phyloP scores from a whole-genome alignment of 2,113 vertebrate species.

The Pelmatolapia mariae region DNA sequence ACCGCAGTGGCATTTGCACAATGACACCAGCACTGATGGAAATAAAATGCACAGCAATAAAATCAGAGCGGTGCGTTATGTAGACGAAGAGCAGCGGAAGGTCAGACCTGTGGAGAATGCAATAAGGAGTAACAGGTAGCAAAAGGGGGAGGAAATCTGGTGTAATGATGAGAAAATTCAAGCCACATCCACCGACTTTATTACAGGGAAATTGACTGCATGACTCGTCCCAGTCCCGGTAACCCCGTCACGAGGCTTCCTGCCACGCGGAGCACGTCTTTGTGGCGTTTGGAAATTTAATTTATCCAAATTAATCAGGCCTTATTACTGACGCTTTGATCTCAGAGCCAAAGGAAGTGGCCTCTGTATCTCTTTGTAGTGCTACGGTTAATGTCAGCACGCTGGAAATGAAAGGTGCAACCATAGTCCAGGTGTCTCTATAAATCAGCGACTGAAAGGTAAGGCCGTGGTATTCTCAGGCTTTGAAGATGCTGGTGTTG shows the following conservation, averaged over 20 bases:
- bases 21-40: neutral
- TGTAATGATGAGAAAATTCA: conserved; percentile 29
- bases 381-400: conserved; percentile 22
- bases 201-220: conserved; percentile 12
- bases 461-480: neutral
- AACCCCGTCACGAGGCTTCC: conserved; percentile 5
- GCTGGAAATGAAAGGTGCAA: conserved; percentile 33
- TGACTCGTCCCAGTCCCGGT: neutral
- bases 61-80: neutral
- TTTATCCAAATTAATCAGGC: conserved; percentile 48
- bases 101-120: neutral
- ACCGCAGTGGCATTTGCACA: neutral
- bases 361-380: conserved; percentile 34
- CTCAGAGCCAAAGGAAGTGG: neutral
- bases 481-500: conserved; percentile 7
- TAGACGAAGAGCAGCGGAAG: neutral
- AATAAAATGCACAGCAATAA: conserved; percentile 7
- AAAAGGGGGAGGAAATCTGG: neutral
- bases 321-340: conserved; percentile 53
- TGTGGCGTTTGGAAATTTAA: conserved; percentile 14
- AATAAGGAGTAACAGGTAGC: conserved; percentile 1
- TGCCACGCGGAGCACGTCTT: neutral
- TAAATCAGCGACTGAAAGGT: conserved; percentile 10
- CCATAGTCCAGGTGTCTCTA: conserved; percentile 12
- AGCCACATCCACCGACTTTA: neutral